Base-by-base conservation (phyloP, 2,113 vertebrate species). In the Xenopus laevis region DNA sequence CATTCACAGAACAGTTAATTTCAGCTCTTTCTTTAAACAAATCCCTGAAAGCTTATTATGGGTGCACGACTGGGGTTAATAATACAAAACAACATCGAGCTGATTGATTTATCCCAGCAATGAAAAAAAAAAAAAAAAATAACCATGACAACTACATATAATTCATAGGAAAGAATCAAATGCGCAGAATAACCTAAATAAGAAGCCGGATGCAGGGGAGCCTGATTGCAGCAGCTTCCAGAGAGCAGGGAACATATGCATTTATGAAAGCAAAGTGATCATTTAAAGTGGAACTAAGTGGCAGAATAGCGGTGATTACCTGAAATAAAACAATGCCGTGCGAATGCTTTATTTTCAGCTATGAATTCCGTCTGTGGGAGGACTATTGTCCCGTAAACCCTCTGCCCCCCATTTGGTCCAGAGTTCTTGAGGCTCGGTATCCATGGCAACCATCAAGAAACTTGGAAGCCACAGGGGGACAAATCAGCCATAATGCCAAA, bases 61-160 rank as follows among this genome's bases (percentile, higher is more conserved):
- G 16, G 53, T 8, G 53, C 17, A n/a, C 17, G 4, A 16, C 15
- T 40, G 21, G 64, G 64, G 59, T 74, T 67, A 68, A 45, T 67
- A 68, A 59, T 47, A 60, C 12, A 67, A 64, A 74, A 74, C 52
- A 66, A 60, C 66, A 57, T 16, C 12, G 61, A 63, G 59, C 59
- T 76, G 53, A 50, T 16, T 44, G 46, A 68, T 70, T 57, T 68
- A 70, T 62, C 47, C 21, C 55, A 57, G 67, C 33, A 40, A 50
- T 63, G 30, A 69, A 55, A 50, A 50, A 27, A 27, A 27, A 55
- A 18, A 53, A 76, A 27, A 27, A 55, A 18, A 53, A 76, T 76
- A 76, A 70, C 74, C 74, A 76, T 70, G 74, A 76, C 74, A 76
- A 76, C 67, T 76, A 70, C 60, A 58, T 76, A 64, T 47, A 70